Conservation (phyloP, 2,888 invertebrate species). For the Polymixis flavicincta region DNA sequence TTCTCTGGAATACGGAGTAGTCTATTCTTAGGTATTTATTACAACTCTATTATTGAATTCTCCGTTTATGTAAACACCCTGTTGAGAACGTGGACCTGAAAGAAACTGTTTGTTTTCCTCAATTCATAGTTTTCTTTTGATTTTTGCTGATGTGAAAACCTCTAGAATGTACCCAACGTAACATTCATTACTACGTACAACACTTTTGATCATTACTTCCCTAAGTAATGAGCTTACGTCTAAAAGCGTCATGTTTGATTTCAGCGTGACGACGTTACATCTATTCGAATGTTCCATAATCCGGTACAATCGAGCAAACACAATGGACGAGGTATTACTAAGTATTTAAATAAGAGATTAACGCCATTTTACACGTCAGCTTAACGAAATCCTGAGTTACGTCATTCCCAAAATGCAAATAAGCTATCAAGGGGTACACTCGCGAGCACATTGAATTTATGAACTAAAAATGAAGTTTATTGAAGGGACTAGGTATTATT, state of each 20-base stretch:
- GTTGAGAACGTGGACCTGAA: constrained; percentile 65
- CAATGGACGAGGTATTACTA: constrained; percentile 73
- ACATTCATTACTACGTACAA: background rate
- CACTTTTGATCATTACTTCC: constrained; percentile 15
- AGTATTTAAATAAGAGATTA: constrained; percentile 84
- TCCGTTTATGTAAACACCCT: constrained; percentile 66
- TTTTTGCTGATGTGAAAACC: constrained; percentile 51
- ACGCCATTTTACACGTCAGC: constrained; percentile 83
- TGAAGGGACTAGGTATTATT: constrained; percentile 22
- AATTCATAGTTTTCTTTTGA: constrained; percentile 66
- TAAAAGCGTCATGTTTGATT: constrained; percentile 45
- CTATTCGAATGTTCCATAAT: constrained; percentile 66
- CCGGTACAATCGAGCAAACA: constrained; percentile 67
- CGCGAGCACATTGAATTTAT: constrained; percentile 34
- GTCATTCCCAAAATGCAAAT: constrained; percentile 77
- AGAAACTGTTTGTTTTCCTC: constrained; percentile 70
- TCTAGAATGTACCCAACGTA: background rate
- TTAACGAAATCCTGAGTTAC: constrained; percentile 79
- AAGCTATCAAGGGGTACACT: constrained; percentile 66
- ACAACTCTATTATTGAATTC: constrained; percentile 57
- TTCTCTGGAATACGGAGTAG: background rate
- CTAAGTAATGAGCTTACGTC: constrained; percentile 14
- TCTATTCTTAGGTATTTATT: background rate
- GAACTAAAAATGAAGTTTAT: constrained; percentile 19
- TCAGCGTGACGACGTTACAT: constrained; percentile 48